Evolutionary conservation across 2,888 invertebrate genomes (phyloP).

Genomic region (Mythimna pallens): DNA sequence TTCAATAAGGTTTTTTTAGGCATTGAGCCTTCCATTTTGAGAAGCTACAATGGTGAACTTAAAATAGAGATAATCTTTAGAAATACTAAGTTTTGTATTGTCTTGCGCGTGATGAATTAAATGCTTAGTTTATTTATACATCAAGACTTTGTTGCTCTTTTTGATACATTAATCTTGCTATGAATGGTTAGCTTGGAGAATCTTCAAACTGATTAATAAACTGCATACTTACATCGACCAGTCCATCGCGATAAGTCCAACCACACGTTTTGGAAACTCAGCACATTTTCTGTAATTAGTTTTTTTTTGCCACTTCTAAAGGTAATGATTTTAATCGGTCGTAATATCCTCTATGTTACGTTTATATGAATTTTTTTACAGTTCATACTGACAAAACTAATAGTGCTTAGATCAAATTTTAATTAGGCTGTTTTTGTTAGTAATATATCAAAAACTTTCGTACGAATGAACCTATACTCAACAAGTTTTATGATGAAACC

Average conservation of each 20-base stretch:
- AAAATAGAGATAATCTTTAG: slow-evolving; percentile 7
- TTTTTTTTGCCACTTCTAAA: too few relatives aligned
- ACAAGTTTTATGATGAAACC: slow-evolving; percentile 10
- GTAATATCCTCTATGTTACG: too few relatives aligned
- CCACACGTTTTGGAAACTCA: neutral
- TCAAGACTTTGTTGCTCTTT: neutral
- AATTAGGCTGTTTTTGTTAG: neutral
- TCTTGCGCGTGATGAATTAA: slow-evolving; percentile 17
- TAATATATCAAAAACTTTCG: neutral
- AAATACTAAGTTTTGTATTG: slow-evolving; percentile 1
- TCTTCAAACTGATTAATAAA: too few relatives aligned
- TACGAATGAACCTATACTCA: neutral
- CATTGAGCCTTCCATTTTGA: slow-evolving; percentile 8
- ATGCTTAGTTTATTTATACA: neutral
- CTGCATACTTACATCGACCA: neutral
- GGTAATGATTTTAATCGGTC: too few relatives aligned
- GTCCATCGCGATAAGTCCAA: too few relatives aligned
- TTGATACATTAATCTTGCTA: too few relatives aligned
- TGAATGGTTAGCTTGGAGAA: too few relatives aligned
- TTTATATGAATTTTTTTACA: too few relatives aligned
- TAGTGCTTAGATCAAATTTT: neutral
- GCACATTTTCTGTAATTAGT: neutral
- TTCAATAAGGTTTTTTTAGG: neutral
- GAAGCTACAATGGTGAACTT: neutral
- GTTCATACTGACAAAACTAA: too few relatives aligned